Evolutionary conservation across 2,113 vertebrate species (phyloP).

Genomic region (Aleadryas rufinucha): DNA sequence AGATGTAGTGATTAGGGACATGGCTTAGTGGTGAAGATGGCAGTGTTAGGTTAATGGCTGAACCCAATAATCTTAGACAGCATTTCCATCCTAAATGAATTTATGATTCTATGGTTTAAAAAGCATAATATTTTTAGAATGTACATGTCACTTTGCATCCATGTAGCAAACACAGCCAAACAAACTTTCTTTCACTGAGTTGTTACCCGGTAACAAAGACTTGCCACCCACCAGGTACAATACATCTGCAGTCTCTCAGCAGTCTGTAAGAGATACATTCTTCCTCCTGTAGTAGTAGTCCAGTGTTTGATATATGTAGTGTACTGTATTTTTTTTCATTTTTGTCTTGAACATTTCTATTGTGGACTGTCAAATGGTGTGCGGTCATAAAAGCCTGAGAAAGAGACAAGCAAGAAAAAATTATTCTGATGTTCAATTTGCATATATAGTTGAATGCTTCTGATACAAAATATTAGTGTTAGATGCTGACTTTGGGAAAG

Average conservation of each 20-base stretch:
- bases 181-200: background rate
- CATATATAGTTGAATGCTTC: background rate
- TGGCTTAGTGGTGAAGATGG: background rate
- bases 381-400: background rate
- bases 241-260: background rate
- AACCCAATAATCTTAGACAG: background rate
- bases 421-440: background rate
- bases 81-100: background rate
- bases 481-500: background rate
- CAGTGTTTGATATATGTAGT: background rate
- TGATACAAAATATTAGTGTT: background rate
- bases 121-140: background rate
- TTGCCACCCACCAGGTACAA: background rate
- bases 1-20: background rate
- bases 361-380: background rate
- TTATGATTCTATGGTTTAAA: background rate
- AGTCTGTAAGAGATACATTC: background rate
- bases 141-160: fast-evolving
- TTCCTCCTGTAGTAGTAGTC: background rate
- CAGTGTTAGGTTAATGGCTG: background rate
- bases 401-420: background rate
- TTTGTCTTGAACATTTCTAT: background rate
- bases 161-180: background rate
- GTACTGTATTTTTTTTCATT: background rate
- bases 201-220: background rate